phyloP scores from a whole-genome alignment of 92 coral and sea anemone species.

The Actinernus sp. region DNA sequence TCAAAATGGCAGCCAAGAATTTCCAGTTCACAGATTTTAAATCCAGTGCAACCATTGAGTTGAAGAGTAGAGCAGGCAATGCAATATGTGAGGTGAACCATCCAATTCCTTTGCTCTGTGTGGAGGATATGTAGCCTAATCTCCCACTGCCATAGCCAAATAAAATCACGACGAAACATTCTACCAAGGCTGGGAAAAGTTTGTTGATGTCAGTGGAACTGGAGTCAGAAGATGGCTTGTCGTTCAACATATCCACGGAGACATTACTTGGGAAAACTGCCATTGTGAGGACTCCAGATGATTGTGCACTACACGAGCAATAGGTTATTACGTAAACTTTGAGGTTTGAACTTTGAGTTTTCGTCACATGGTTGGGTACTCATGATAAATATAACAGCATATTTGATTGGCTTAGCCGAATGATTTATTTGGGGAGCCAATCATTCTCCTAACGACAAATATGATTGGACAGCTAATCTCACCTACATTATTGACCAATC shows the following conservation, averaged over 20 bases:
- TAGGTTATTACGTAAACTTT: too few relatives aligned
- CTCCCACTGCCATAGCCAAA: conserved; percentile 89
- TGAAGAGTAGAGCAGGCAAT: conserved; percentile 81
- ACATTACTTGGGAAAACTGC: too few relatives aligned
- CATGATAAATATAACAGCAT: too few relatives aligned
- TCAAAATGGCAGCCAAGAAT: conserved; percentile 74
- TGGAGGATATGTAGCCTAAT: conserved; percentile 76
- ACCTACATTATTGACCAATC: conserved; percentile 12
- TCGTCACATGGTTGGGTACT: too few relatives aligned
- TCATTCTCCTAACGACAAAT: neutral
- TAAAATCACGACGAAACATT: conserved; percentile 79
- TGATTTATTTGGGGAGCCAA: neutral
- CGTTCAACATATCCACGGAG: too few relatives aligned
- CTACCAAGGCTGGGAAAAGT: conserved; percentile 79
- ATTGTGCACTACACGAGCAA: too few relatives aligned
- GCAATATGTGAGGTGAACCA: conserved; percentile 72
- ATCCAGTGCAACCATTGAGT: conserved; percentile 80
- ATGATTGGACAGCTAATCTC: too few relatives aligned
- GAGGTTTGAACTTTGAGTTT: too few relatives aligned
- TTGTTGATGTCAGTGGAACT: conserved; percentile 64
- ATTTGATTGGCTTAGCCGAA: too few relatives aligned
- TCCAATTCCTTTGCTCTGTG: conserved; percentile 87
- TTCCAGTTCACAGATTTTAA: conserved; percentile 81
- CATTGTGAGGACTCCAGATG: too few relatives aligned
- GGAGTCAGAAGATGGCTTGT: too few relatives aligned